These are phyloP conservation scores for Epistrophella euchroma DNA, from an alignment of 2,888 invertebrate species.

Conservation along the genomic window DNA sequence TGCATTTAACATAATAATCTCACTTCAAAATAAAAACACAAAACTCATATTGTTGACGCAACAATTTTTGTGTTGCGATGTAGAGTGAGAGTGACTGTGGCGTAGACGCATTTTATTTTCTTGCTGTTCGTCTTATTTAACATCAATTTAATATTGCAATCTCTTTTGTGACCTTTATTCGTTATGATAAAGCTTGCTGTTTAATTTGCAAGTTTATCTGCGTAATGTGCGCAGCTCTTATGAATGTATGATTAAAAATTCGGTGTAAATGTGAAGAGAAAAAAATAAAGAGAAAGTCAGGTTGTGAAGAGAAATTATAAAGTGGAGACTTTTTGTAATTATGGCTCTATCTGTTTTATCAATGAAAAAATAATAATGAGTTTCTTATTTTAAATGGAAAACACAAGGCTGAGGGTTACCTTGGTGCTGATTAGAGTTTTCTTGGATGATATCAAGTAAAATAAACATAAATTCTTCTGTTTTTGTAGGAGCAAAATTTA, in stretches of 20 bases:
- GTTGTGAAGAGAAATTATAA: not conserved
- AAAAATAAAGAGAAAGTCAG: not conserved
- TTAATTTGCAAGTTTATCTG: not conserved
- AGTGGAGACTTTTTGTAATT: conserved; percentile 4
- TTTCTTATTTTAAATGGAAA: not conserved
- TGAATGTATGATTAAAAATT: not conserved
- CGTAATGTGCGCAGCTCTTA: not conserved
- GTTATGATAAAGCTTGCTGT: conserved; percentile 11
- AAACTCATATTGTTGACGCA: conserved; percentile 42
- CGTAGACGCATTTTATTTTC: conserved; percentile 26
- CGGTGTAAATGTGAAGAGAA: not conserved
- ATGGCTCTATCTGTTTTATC: conserved; percentile 5
- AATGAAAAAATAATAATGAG: conserved; percentile 6
- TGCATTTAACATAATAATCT: not conserved
- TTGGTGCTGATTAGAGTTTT: not conserved
- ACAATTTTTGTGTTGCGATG: conserved; percentile 56
- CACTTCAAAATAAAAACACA: not conserved
- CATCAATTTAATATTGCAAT: not conserved
- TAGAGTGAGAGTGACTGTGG: conserved; percentile 37
- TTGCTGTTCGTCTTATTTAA: conserved; percentile 3
- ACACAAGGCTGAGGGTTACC: not conserved
- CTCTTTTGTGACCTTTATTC: not conserved
- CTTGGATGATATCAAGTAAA: not conserved
- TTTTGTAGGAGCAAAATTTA: too few relatives aligned
- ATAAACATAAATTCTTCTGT: too few relatives aligned